Evolutionary conservation across 2,888 invertebrate species (phyloP), one percentile per base, ranked within the genome.

Genomic region (Thereva unica): DNA sequence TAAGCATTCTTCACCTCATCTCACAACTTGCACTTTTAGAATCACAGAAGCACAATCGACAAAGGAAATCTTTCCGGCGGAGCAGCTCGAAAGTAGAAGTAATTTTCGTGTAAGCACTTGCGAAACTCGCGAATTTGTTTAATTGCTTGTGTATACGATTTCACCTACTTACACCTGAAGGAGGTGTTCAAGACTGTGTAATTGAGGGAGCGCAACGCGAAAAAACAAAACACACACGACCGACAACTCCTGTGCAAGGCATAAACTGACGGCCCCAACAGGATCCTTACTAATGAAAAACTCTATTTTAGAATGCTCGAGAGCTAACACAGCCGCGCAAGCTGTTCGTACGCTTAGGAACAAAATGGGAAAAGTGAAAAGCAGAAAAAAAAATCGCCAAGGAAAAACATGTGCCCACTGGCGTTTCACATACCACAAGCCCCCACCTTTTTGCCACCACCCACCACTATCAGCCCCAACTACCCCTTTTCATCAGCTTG

Each of bases 371-470:
- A 53, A 64, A 53, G 44, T 53, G 53, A 38, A 63, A 41, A 52
- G n/a, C n/a, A n/a, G 45, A 63, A 52, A 63, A 63, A 23, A 23
- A 23, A 23, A 23, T 23, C 41, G 50, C 50, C 40, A 64, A 64
- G 44, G 64, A 64, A 64, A 64, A 64, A 64, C 64, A 64, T 64
- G 64, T 64, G 64, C 64, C 64, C 64, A 53, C 42, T 45, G 53
- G 64, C 64, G 53, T 37, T 53, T 64, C 64, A 64, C 53, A 37
- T 53, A 41, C 53, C 53, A 53, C 64, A 64, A 7, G 23, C 23
- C 23, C 23, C 23, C 23, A 2, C 1, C 23, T 23, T 23, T 23
- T 23, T 56, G 8, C 53, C 64, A 64, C 8, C 64, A 53, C n/a
- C n/a, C n/a, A 64, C 44, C 52, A 64, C 61, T 61, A 61, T 61